Base-by-base conservation (phyloP, 2,888 invertebrate genomes). In the Rhamphomyia laevipes region DNA sequence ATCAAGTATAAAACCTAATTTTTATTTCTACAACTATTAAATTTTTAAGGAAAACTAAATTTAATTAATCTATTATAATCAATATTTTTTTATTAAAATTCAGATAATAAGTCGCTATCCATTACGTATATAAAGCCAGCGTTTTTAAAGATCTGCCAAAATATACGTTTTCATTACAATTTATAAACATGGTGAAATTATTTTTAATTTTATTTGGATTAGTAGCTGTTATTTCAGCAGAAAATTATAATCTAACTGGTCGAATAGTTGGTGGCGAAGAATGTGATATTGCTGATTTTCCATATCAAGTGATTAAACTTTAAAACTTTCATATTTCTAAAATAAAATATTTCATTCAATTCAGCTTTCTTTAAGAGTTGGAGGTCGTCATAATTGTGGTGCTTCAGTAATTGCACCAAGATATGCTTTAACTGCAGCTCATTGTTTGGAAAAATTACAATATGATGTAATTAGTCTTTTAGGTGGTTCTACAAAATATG, bases 341-440 rank as follows among this genome's bases (percentile, higher is more conserved):
- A 38, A 12, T 27, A 7, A 27, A 27, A 27, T 27, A 21, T 21
- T 21, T 21, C 21, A 35, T 35, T 5, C 5, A 13, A 35, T 35
- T 13, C 35, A 51, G 53, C 17, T 54, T 16, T 54, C 54, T 2
- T 35, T 54, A 27, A 41, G 51, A 43, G 38, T 52, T 16, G 50
- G 41, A n/a, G 54, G 54, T 17, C 48, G 52, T 10, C 54, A 54
- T 43, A 46, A 45, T 27, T 54, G 54, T 37, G 54, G 54, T 18
- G 54, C 54, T 12, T 52, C 52, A 1, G 47, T 52, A 27, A 52
- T 54, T 47, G 50, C 35, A 1, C 17, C 42, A 16, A 23, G 48
- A 13, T 52, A 48, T 50, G 52, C 52, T 27, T 21, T 54, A 40
- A 54, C 54, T n/a, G 54, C 54, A 2, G 54, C 54, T 5, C 54